A percentile compares a stretch with the other conserved stretches of the same genome.
phyloP scores from a whole-genome alignment of 2,797 vertebrate genomes.

The Lophotriccus pileatus region DNA sequence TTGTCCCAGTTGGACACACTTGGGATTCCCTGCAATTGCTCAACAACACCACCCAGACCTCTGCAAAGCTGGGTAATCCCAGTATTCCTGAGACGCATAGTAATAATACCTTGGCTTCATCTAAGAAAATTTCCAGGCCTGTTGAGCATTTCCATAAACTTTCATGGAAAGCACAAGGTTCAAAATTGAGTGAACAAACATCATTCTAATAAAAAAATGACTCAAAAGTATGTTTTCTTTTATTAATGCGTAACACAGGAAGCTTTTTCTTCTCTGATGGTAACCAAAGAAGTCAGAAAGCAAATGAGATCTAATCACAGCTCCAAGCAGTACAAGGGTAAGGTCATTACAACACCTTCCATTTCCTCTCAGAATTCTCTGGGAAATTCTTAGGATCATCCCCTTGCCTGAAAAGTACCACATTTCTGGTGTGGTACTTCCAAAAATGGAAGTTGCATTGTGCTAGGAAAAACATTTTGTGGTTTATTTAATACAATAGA shows the following conservation, averaged over 20 bases:
- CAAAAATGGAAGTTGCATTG: neutral
- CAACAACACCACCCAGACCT: neutral
- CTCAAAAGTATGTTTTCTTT: neutral
- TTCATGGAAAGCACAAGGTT: neutral
- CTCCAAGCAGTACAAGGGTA: neutral
- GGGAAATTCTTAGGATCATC: conserved; percentile 25
- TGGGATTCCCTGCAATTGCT: conserved; percentile 42
- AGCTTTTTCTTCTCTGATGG: neutral
- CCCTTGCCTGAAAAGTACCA: conserved; percentile 5
- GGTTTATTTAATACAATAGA: neutral
- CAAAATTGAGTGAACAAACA: neutral
- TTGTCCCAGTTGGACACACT: neutral
- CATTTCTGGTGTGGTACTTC: neutral
- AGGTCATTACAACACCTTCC: neutral
- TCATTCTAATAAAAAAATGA: neutral
- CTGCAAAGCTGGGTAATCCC: conserved; percentile 46
- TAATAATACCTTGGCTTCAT: neutral
- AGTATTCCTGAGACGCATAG: neutral
- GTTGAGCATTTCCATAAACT: neutral
- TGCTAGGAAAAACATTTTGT: neutral
- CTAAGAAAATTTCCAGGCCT: conserved; percentile 26
- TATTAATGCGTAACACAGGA: neutral
- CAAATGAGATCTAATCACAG: neutral
- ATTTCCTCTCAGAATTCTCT: conserved; percentile 1
- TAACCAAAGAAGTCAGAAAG: neutral